Conservation (phyloP, 1,140 invertebrate genomes). For the Anoplophora glabripennis region DNA sequence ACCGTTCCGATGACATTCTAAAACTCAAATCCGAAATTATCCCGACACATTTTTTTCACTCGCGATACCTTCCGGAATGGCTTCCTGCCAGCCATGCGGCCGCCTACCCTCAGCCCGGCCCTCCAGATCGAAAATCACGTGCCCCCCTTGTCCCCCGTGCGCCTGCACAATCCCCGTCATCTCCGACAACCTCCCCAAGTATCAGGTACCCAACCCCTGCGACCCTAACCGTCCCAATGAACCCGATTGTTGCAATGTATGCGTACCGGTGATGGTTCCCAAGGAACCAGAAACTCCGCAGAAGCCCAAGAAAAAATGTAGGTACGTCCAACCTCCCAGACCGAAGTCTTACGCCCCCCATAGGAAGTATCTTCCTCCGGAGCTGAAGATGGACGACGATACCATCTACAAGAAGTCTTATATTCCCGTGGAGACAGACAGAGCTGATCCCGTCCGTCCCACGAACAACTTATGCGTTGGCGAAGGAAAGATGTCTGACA, state of each 20-base stretch:
- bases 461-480: slow-evolving; percentile 47
- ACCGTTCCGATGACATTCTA: slow-evolving; percentile 5
- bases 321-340: slow-evolving; percentile 59
- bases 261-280: slow-evolving; percentile 30
- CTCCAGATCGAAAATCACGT: slow-evolving; percentile 27
- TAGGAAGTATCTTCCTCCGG: slow-evolving; percentile 52
- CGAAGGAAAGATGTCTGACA: slow-evolving; percentile 48
- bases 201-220: slow-evolving; percentile 23
- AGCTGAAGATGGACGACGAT: slow-evolving; percentile 53
- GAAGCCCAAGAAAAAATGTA: slow-evolving; percentile 45
- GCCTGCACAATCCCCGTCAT: slow-evolving; percentile 28
- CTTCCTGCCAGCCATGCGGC: slow-evolving; percentile 29
- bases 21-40: slow-evolving; percentile 19
- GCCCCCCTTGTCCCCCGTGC: slow-evolving; percentile 22
- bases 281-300: slow-evolving; percentile 9
- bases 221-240: slow-evolving; percentile 14
- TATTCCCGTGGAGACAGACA: slow-evolving; percentile 48
- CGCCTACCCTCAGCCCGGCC: not conserved
- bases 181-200: slow-evolving; percentile 27
- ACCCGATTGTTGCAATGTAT: slow-evolving; percentile 33
- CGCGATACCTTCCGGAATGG: slow-evolving; percentile 18
- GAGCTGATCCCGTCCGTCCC: slow-evolving; percentile 46
- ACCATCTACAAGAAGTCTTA: slow-evolving; percentile 61
- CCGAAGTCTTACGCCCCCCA: slow-evolving; percentile 55
- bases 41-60: slow-evolving; percentile 15